A percentile compares a stretch with the other conserved stretches of the same genome.
Evolutionary conservation across 2,797 vertebrate species (phyloP).

Genomic region (Scomberomorus guttatus): DNA sequence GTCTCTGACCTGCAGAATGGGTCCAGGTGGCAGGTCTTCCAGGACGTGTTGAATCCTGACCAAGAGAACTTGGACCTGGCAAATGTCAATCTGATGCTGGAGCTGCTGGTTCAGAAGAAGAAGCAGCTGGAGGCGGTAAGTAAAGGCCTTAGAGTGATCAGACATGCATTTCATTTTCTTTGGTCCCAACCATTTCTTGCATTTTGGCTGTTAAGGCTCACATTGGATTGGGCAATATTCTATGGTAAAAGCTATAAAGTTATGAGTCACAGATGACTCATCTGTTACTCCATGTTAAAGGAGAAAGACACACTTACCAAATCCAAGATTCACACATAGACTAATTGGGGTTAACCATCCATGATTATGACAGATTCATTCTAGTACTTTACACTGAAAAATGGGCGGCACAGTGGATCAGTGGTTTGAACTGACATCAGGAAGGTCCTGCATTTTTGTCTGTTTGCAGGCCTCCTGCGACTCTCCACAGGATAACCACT

Average conservation of each 20-base stretch:
- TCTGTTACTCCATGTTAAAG: background rate
- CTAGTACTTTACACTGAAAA: too few relatives aligned
- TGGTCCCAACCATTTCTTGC: background rate
- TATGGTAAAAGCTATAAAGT: background rate
- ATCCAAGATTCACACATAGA: background rate
- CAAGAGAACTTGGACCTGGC: conserved; percentile 98
- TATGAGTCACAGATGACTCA: conserved; percentile 9
- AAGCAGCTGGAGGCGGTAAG: conserved; percentile 97
- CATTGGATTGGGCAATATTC: background rate
- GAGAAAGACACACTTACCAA: background rate
- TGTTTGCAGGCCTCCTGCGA: too few relatives aligned
- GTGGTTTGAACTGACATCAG: background rate
- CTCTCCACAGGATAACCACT: background rate
- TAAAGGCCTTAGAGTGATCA: background rate
- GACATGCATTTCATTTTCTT: background rate
- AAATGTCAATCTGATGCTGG: conserved; percentile 98
- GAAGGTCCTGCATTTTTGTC: background rate
- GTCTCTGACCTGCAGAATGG: conserved; percentile 88
- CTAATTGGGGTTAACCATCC: background rate
- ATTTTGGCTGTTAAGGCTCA: background rate
- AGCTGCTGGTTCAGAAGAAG: conserved; percentile 97
- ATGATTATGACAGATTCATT: background rate
- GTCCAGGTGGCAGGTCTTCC: conserved; percentile 97
- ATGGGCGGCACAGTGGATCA: background rate
- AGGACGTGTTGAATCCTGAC: conserved; percentile 94